Evolutionary conservation across 2,113 vertebrate species (phyloP).

Genomic region (Cercopithecus mona): DNA sequence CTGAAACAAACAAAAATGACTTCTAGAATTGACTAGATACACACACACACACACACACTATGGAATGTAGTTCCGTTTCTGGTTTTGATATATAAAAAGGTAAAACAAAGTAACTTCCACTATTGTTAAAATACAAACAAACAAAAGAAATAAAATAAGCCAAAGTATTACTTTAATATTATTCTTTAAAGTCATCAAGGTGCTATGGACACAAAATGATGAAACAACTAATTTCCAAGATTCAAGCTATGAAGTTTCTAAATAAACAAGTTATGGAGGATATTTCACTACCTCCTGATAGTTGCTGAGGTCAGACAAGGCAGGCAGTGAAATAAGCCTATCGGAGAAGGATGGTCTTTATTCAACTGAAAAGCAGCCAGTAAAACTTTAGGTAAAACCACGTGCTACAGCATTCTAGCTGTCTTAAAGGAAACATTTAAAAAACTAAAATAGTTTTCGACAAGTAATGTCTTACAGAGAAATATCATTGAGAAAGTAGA

Average conservation of each 20-base stretch:
- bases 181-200: neutral
- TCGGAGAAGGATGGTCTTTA: neutral
- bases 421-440: neutral
- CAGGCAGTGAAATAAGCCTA: neutral
- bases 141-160: neutral
- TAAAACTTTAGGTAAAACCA: neutral
- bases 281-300: neutral
- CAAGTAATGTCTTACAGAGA: neutral
- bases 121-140: neutral
- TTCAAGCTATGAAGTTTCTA: neutral
- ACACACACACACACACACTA: fast-evolving
- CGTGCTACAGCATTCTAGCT: neutral
- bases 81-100: neutral
- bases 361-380: neutral
- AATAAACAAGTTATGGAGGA: neutral
- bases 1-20: neutral
- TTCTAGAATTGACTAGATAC: neutral
- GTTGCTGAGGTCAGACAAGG: neutral
- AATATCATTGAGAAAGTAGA: neutral
- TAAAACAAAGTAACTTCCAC: neutral
- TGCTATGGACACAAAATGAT: neutral
- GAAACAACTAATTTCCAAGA: neutral
- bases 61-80: neutral
- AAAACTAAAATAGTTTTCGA: neutral
- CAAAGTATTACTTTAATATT: neutral